phyloP scores from a whole-genome alignment of 2,888 invertebrate genomes.

The Callinectes sapidus region DNA sequence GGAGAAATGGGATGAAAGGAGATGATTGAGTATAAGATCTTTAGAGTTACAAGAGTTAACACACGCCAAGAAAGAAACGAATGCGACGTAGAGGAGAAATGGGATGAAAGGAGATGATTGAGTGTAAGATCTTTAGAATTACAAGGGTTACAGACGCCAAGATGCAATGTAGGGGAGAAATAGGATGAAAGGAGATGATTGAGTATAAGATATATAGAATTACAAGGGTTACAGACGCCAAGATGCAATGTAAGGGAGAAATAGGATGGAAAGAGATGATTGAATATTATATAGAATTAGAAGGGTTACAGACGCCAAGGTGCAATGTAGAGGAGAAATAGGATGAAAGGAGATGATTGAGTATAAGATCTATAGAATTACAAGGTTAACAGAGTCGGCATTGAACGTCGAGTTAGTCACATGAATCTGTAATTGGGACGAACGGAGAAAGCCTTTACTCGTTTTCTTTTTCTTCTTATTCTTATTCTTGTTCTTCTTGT shows the following conservation, averaged over 20 bases:
- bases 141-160: neutral
- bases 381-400: no score
- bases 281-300: neutral
- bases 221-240: neutral
- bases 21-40: no score
- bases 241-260: neutral
- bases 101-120: neutral
- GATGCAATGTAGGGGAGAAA: neutral
- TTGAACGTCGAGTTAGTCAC: no score
- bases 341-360: neutral
- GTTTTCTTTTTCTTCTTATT: neutral
- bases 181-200: neutral
- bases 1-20: no score
- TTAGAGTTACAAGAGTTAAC: no score
- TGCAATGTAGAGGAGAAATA: neutral
- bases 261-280: neutral
- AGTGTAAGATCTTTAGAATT: neutral
- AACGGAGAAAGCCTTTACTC: neutral
- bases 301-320: neutral
- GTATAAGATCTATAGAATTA: no score
- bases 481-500: no score
- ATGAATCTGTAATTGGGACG: constrained; percentile 3
- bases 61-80: no score
- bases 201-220: neutral
- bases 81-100: no score